Evolutionary conservation across 2,113 vertebrate genomes (phyloP).

Genomic region (Apeltes quadracus): DNA sequence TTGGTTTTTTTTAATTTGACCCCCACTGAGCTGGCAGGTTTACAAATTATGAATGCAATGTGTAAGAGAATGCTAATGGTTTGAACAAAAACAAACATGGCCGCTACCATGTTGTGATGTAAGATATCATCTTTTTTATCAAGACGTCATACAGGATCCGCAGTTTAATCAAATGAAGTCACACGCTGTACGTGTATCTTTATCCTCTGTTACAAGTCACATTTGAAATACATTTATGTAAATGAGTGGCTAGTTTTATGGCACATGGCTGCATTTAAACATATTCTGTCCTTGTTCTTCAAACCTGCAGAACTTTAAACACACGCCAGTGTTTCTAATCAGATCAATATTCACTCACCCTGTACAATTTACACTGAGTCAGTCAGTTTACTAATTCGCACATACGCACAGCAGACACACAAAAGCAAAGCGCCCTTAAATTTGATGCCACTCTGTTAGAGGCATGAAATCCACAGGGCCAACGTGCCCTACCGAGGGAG

Average conservation of each 20-base stretch:
- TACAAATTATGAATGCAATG: not conserved
- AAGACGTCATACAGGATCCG: not conserved
- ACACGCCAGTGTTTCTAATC: not conserved
- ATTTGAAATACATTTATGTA: not conserved
- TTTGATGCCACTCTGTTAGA: not conserved
- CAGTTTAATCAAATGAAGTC: not conserved
- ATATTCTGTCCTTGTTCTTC: not conserved
- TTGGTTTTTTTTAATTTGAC: not conserved
- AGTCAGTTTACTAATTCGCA: not conserved
- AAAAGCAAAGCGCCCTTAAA: not conserved
- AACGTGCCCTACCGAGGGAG: constrained; percentile 20
- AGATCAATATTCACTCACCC: not conserved
- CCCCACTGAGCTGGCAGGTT: not conserved
- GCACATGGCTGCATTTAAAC: not conserved
- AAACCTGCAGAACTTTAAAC: not conserved
- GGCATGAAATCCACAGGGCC: not conserved
- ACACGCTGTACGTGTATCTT: not conserved
- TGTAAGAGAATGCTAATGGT: not conserved
- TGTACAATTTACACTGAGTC: not conserved
- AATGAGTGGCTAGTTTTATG: not conserved
- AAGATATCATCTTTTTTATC: not conserved
- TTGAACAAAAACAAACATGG: not conserved
- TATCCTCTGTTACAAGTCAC: not conserved
- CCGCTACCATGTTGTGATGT: not conserved
- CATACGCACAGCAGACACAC: not conserved